Conservation (phyloP, 2,888 invertebrate genomes). For the Megaustenia siamemsis region DNA sequence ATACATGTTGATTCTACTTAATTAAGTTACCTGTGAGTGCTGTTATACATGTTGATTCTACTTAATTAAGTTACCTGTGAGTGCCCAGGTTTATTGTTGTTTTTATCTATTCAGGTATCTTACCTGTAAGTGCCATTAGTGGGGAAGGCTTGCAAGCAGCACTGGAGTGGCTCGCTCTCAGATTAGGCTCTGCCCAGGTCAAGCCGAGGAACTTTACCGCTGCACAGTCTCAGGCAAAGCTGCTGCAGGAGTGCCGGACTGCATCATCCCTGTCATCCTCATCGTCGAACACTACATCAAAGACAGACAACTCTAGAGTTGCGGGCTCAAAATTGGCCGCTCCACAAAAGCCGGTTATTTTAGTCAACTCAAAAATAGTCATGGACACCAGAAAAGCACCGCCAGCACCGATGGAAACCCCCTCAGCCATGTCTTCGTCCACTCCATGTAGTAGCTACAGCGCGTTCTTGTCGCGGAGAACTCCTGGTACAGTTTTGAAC, state of each 20-base stretch:
- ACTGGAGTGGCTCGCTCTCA: conserved; percentile 72
- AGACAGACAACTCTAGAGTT: conserved; percentile 25
- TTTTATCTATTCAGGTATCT: conserved; percentile 63
- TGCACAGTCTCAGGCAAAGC: conserved; percentile 25
- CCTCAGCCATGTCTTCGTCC: conserved; percentile 2
- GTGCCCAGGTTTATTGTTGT: neutral
- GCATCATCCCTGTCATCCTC: conserved; percentile 40
- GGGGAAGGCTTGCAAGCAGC: conserved; percentile 72
- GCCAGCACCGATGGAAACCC: neutral
- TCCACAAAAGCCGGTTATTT: conserved; percentile 40
- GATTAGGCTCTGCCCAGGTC: conserved; percentile 67
- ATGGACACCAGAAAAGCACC: conserved; percentile 28
- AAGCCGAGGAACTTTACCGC: conserved; percentile 46
- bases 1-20: too few species aligned
- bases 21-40: too few species aligned
- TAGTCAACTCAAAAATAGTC: conserved; percentile 42
- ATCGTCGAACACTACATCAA: conserved; percentile 33
- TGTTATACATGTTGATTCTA: too few species aligned
- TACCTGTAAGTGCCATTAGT: conserved; percentile 71
- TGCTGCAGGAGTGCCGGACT: conserved; percentile 20
- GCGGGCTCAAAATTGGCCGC: neutral
- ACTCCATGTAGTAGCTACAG: conserved; percentile 28
- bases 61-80: too few species aligned
- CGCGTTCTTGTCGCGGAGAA: conserved; percentile 2
- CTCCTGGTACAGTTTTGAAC: conserved; percentile 40